Evolutionary conservation across 2,888 invertebrate genomes (phyloP), one percentile per base, ranked within the genome.

Genomic region (Dichetophora obliterata): DNA sequence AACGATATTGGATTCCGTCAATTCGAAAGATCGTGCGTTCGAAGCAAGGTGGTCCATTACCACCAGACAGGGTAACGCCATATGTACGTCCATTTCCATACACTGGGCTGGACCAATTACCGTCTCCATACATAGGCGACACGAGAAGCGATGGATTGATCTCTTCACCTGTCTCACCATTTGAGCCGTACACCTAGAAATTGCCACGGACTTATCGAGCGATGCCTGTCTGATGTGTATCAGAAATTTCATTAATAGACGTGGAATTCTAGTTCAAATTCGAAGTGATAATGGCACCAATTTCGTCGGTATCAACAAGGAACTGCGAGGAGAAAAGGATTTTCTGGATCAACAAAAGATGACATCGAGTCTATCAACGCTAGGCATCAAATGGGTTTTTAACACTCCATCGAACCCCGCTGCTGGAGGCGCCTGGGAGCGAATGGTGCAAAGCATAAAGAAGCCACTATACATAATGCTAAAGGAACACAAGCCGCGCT

Each of bases 41-140:
- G 16, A 50, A 31, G 31, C 31, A 31, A 5, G 31, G 3, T 31
- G 31, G 31, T 31, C 31, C 31, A 31, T 31, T 31, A 6, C 78
- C 80, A 14, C 16, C 54, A 5, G 79, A 81, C n/a, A 70, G 80
- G 1, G 14, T 81, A 5, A 80, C 79, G 8, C 80, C 78, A 2
- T 80, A 63, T 43, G 43, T 80, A 0, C 71, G 77, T 69, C 78
- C 31, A 5, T 31, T 31, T 5, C 3, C 31, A 31, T 31, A 31
- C 5, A 31, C 31, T 31, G 31, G 31, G 77, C 77, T 72, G 77
- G 80, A 0, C 78, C 77, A 0, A 37, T 74, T 2, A 65, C 27
- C n/a, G 63, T 65, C 22, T 22, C 52, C 6, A 74, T 65, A 4
- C 9, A 52, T 22, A 37, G 71, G 8, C n/a, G 66, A 22, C 16